Conservation (phyloP, 1,140 invertebrate genomes). For the Contarinia nasturtii region DNA sequence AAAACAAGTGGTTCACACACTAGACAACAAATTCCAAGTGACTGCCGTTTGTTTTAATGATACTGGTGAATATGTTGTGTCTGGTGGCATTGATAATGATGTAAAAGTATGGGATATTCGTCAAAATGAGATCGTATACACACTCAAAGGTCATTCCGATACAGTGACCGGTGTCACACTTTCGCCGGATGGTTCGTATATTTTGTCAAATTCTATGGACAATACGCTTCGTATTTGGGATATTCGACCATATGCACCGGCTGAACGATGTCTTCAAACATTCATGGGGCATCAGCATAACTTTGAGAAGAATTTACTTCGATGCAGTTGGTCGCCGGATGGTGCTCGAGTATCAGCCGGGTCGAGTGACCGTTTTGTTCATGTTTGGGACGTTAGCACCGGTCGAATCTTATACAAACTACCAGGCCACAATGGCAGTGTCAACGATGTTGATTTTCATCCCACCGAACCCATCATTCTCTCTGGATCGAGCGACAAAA, state of each 20-base stretch:
- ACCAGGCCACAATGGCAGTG: conserved; percentile 93
- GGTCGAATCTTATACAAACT: conserved; percentile 87
- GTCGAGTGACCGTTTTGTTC: conserved; percentile 87
- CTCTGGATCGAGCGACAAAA: conserved; percentile 90
- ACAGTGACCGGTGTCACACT: conserved; percentile 85
- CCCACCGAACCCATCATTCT: conserved; percentile 84
- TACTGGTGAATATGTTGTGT: conserved; percentile 76
- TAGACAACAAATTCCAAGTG: conserved; percentile 72
- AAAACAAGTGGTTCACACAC: conserved; percentile 50
- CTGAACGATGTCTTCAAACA: conserved; percentile 85
- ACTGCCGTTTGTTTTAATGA: conserved; percentile 91
- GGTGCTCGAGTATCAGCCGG: conserved; percentile 72
- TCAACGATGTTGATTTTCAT: conserved; percentile 95
- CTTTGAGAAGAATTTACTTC: conserved; percentile 87
- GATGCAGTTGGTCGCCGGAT: conserved; percentile 79
- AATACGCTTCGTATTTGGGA: conserved; percentile 75
- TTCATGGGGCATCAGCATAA: conserved; percentile 90
- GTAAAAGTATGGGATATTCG: conserved; percentile 97
- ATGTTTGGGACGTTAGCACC: conserved; percentile 91
- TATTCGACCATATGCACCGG: conserved; percentile 60
- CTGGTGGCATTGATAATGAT: conserved; percentile 93
- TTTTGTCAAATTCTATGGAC: conserved; percentile 96
- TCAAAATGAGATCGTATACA: conserved; percentile 73
- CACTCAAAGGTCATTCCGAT: conserved; percentile 74
- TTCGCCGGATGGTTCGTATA: conserved; percentile 85